Conservation (phyloP, 2,797 vertebrate genomes). For the Calcarius lapponicus region DNA sequence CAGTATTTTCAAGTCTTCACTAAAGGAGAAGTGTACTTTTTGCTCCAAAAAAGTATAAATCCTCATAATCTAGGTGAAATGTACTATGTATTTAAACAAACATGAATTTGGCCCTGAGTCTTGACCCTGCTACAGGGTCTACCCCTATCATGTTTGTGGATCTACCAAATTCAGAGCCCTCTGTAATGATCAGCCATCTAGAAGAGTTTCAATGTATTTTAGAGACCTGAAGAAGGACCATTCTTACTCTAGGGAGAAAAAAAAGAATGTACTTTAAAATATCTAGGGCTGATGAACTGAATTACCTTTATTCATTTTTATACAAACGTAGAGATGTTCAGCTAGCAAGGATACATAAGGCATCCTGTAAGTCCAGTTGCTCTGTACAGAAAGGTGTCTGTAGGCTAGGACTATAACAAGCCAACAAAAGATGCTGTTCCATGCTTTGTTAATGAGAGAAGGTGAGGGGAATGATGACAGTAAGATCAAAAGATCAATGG, state of each 20-base stretch:
- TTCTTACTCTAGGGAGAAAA: neutral
- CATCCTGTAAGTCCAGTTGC: neutral
- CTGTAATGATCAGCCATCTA: slow-evolving; percentile 8
- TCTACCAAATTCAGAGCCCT: slow-evolving; percentile 29
- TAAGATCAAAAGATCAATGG: neutral
- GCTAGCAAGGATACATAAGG: neutral
- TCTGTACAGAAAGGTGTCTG: neutral
- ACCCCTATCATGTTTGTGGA: neutral
- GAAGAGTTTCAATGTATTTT: neutral
- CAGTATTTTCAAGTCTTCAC: neutral
- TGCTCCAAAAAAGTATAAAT: neutral
- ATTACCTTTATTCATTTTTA: neutral
- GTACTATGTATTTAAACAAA: neutral
- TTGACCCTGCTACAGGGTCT: neutral
- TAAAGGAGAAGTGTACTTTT: neutral
- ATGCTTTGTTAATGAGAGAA: neutral
- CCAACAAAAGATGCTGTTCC: neutral
- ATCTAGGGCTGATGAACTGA: neutral
- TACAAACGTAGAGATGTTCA: neutral
- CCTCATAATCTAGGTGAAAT: neutral
- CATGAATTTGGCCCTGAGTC: neutral
- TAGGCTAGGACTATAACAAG: neutral
- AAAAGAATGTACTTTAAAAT: neutral
- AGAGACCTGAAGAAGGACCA: neutral
- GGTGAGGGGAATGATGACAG: neutral